These are phyloP conservation scores for Rhinophrynus dorsalis DNA, from an alignment of 2,797 vertebrate genomes.

Conservation along the genomic window DNA sequence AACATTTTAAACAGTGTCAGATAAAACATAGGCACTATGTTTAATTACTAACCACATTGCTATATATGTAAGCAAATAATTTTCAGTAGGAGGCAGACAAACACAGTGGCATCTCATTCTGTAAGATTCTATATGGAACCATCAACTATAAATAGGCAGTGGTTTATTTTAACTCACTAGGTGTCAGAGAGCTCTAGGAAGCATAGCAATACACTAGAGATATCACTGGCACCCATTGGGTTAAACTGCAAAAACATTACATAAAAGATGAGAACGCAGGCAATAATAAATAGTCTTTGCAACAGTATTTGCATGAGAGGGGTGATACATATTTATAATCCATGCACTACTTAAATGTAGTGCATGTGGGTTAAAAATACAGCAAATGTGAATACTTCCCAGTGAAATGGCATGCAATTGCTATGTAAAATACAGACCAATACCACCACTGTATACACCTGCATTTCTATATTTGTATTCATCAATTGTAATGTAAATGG, in stretches of 20 bases:
- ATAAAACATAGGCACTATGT: not conserved
- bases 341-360: not conserved
- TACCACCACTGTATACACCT: too few species aligned
- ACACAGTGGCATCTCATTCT: not conserved
- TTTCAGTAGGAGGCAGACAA: not conserved
- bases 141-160: not conserved
- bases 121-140: not conserved
- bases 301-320: not conserved
- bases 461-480: too few species aligned
- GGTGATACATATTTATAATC: not conserved
- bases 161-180: not conserved
- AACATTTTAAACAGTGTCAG: not conserved
- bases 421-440: not conserved
- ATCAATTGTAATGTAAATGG: too few species aligned
- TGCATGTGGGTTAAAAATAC: not conserved
- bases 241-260: not conserved
- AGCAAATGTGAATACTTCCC: not conserved
- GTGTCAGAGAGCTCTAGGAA: not conserved
- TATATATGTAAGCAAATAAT: conserved; percentile 1
- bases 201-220: not conserved
- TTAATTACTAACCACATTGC: not conserved
- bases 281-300: too few species aligned
- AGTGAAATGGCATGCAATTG: not conserved
- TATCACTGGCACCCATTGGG: not conserved
- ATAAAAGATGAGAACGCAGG: not conserved